Conservation (phyloP, 2,113 vertebrate genomes). For the Elephas maximus region DNA sequence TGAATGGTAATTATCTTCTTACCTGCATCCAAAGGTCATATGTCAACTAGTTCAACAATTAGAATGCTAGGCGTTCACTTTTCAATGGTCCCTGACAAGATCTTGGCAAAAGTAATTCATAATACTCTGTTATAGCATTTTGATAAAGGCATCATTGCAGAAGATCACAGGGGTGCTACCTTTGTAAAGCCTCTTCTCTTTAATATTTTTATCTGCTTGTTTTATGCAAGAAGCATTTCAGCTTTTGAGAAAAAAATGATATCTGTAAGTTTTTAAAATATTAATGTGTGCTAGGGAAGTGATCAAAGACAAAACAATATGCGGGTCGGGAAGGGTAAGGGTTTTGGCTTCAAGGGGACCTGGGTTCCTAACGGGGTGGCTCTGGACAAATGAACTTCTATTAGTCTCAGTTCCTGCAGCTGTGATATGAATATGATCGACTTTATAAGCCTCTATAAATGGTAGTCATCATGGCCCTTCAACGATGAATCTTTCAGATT, state of each 20-base stretch:
- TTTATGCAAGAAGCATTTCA: not conserved
- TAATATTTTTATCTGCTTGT: conserved; percentile 10
- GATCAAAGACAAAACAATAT: not conserved
- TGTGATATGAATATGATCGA: not conserved
- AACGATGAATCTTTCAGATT: not conserved
- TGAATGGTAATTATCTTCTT: conserved; percentile 37
- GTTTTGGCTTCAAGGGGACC: not conserved
- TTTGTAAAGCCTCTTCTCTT: conserved; percentile 7
- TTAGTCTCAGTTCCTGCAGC: not conserved
- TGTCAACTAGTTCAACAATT: conserved; percentile 62
- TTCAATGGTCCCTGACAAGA: conserved; percentile 45
- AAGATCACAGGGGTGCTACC: not conserved
- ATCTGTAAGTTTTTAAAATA: conserved; percentile 27
- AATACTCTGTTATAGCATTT: conserved; percentile 51
- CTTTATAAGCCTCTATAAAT: not conserved
- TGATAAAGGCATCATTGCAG: conserved; percentile 23
- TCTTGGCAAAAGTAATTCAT: conserved; percentile 54
- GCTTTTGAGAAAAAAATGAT: not conserved
- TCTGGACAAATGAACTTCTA: not conserved
- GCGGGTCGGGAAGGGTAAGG: not conserved
- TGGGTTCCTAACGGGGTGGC: not conserved
- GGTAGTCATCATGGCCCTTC: not conserved
- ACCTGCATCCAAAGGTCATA: conserved; percentile 62
- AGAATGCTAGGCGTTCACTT: conserved; percentile 13
- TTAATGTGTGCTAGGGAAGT: not conserved